These are phyloP conservation scores for Bradysia coprophila DNA, from an alignment of 1,140 invertebrate species.

Conservation along the genomic window DNA sequence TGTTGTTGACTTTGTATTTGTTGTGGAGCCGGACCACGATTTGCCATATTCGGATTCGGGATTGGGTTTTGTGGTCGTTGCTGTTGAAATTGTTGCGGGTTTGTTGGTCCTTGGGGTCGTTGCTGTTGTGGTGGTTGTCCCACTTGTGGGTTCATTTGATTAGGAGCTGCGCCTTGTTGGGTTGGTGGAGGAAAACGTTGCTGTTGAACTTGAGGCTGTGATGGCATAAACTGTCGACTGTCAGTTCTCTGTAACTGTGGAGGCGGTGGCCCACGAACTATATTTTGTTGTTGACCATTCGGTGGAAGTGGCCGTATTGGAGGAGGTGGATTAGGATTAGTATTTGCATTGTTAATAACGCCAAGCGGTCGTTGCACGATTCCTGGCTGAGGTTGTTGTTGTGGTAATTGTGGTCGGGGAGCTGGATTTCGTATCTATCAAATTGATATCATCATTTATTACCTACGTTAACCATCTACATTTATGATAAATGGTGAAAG, in stretches of 20 bases:
- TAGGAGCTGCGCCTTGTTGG: neutral
- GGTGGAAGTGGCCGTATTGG: neutral
- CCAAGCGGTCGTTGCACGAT: neutral
- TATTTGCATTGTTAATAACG: neutral
- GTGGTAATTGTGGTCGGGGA: neutral
- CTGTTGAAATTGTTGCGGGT: neutral
- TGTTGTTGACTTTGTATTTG: constrained; percentile 6
- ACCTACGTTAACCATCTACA: too few relatives aligned
- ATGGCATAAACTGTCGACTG: neutral
- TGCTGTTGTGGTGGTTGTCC: neutral
- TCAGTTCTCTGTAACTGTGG: neutral
- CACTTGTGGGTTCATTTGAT: too few relatives aligned
- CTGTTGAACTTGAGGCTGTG: neutral
- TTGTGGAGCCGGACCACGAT: too few relatives aligned
- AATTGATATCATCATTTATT: too few relatives aligned
- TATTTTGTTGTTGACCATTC: neutral
- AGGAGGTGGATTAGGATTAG: neutral
- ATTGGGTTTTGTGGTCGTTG: too few relatives aligned
- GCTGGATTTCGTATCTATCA: neutral
- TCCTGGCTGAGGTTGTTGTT: neutral
- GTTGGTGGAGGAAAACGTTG: neutral
- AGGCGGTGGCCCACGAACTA: neutral
- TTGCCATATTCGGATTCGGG: too few relatives aligned
- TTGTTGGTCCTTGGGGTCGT: neutral
- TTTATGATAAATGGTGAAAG: too few relatives aligned